A percentile compares a stretch with the other conserved stretches of the same genome.
Conservation (phyloP, 35 echinoderm and acorn worm species). For the Stichopus chloronotus region DNA sequence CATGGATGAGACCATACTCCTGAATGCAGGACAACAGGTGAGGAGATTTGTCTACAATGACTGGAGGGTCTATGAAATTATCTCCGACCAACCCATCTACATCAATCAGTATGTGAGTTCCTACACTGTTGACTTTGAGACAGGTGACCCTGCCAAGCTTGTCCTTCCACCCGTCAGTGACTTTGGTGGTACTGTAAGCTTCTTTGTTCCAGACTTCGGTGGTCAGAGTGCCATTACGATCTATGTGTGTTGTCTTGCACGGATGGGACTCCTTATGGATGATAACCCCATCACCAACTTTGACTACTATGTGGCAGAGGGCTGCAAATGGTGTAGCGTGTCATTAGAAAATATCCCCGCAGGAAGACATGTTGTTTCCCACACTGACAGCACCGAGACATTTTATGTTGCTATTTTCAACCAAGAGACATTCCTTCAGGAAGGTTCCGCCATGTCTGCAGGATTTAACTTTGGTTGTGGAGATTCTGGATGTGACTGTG, state of each 20-base stretch:
- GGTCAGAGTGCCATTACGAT: conserved; percentile 7
- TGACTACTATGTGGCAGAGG: conserved; percentile 23
- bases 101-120: conserved; percentile 31
- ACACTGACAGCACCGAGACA: neutral
- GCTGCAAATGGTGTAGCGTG: conserved; percentile 32
- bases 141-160: conserved; percentile 39
- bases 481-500: conserved; percentile 25
- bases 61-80: conserved; percentile 8
- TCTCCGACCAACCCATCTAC: conserved; percentile 31
- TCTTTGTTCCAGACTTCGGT: conserved; percentile 26
- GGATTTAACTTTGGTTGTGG: conserved; percentile 51
- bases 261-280: conserved; percentile 4
- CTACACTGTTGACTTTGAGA: conserved; percentile 31
- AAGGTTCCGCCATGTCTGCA: conserved; percentile 50
- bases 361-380: conserved; percentile 20
- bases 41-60: conserved; percentile 34
- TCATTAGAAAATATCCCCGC: neutral
- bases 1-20: neutral
- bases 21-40: conserved; percentile 40
- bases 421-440: neutral
- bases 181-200: conserved; percentile 12
- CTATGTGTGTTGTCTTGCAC: neutral
- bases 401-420: conserved; percentile 38
- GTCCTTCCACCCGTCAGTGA: conserved; percentile 12
- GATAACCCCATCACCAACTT: neutral